Percentiles rank a stretch among this genome's conserved stretches.
Conservation (phyloP, 2,113 vertebrate species). For the Ibidorhyncha struthersii region DNA sequence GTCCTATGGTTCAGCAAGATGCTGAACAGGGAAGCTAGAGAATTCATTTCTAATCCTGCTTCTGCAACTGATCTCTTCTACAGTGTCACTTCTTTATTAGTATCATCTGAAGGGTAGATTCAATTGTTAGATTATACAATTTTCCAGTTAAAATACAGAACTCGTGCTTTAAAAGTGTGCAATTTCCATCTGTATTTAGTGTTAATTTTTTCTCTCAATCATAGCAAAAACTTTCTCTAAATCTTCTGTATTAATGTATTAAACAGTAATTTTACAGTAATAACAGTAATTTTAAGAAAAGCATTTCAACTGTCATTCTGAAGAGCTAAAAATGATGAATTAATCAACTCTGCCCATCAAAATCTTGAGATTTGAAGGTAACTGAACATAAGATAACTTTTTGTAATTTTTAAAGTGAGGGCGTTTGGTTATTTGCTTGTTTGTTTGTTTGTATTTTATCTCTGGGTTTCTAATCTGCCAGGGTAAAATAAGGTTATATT, state of each 20-base stretch:
- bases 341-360: not conserved
- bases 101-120: not conserved
- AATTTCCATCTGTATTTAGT: not conserved
- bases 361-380: not conserved
- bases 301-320: not conserved
- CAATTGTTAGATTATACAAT: not conserved
- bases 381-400: not conserved
- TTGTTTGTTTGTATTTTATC: not conserved
- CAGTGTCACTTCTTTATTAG: not conserved
- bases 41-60: not conserved
- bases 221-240: not conserved
- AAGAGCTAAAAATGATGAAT: not conserved
- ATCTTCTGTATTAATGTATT: not conserved
- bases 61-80: not conserved
- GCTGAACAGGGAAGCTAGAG: not conserved
- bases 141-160: not conserved
- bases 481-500: not conserved
- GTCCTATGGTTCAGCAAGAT: not conserved
- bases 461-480: not conserved
- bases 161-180: not conserved
- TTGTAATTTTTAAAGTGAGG: not conserved
- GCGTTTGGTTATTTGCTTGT: accelerated
- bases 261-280: not conserved
- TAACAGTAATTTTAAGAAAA: not conserved
- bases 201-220: not conserved